Percentiles rank a stretch among this genome's conserved stretches.
Conservation (phyloP, 2,888 invertebrate species). For the Pasiphila rectangulata region DNA sequence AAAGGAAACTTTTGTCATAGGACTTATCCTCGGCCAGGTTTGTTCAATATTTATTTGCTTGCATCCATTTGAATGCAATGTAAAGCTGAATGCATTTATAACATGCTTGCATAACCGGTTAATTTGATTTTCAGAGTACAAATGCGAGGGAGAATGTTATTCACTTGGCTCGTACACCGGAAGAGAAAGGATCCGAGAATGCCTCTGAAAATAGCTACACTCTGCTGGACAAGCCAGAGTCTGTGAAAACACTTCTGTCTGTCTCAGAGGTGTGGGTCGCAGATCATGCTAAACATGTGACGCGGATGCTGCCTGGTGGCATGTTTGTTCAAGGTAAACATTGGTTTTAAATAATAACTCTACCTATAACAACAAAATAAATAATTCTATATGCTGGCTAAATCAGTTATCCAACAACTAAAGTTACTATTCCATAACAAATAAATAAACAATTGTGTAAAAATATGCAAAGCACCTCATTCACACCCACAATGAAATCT, state of each 20-base stretch:
- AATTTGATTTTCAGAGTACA: constrained; percentile 71
- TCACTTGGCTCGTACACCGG: constrained; percentile 89
- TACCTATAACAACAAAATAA: neutral
- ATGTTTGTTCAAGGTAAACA: constrained; percentile 87
- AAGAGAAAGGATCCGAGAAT: constrained; percentile 64
- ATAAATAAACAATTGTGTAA: too few relatives aligned
- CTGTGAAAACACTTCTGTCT: constrained; percentile 73
- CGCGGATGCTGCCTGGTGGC: constrained; percentile 95
- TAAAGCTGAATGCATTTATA: neutral
- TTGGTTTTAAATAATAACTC: neutral
- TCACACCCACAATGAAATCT: too few relatives aligned
- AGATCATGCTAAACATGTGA: constrained; percentile 92
- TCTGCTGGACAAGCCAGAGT: constrained; percentile 53
- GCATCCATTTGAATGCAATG: neutral
- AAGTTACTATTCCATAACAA: too few relatives aligned
- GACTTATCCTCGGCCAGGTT: constrained; percentile 91
- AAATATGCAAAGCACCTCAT: too few relatives aligned
- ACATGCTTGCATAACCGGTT: neutral
- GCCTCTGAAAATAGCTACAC: constrained; percentile 55
- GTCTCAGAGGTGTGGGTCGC: constrained; percentile 86
- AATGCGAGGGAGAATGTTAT: constrained; percentile 87
- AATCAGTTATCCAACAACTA: too few relatives aligned
- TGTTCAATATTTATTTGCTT: constrained; percentile 25
- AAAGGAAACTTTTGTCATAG: constrained; percentile 84
- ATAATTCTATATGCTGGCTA: neutral